phyloP scores from a whole-genome alignment of 2,797 vertebrate genomes.

The Cottoperca gobio region DNA sequence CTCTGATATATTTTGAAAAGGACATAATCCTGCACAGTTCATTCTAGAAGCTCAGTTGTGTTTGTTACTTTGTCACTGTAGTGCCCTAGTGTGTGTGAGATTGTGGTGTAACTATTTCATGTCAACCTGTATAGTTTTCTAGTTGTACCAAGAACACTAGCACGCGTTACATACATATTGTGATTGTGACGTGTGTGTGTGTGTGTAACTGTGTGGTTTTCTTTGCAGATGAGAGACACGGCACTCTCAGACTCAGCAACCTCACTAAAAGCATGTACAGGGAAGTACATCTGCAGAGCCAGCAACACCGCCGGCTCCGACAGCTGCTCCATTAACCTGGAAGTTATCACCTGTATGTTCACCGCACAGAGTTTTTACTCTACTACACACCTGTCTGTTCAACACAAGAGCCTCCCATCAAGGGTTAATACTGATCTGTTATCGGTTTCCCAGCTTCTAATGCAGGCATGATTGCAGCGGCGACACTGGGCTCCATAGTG shows the following conservation, averaged over 20 bases:
- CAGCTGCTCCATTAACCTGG: slow-evolving; percentile 91
- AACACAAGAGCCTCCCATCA: not conserved
- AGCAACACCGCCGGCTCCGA: slow-evolving; percentile 89
- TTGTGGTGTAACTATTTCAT: not conserved
- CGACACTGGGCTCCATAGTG: slow-evolving; percentile 89
- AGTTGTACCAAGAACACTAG: not conserved
- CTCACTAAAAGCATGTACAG: slow-evolving; percentile 91
- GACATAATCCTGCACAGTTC: not conserved
- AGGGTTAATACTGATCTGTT: slow-evolving; percentile 8
- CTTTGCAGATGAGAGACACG: slow-evolving; percentile 85
- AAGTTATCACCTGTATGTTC: slow-evolving; percentile 91
- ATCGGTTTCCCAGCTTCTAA: slow-evolving; percentile 81
- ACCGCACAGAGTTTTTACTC: slow-evolving; percentile 36
- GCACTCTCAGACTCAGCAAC: slow-evolving; percentile 91
- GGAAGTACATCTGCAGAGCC: slow-evolving; percentile 90
- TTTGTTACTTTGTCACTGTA: not conserved
- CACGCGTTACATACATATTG: not conserved
- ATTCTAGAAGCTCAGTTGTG: not conserved
- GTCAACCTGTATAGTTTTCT: slow-evolving; percentile 2
- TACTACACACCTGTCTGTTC: not conserved
- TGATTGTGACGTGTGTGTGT: not conserved
- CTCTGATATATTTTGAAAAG: not conserved
- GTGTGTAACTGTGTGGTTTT: slow-evolving; percentile 41
- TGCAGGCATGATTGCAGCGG: slow-evolving; percentile 87
- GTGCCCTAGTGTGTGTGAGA: slow-evolving; percentile 2